Evolutionary conservation across 2,113 vertebrate genomes (phyloP).

Genomic region (Psophia crepitans): DNA sequence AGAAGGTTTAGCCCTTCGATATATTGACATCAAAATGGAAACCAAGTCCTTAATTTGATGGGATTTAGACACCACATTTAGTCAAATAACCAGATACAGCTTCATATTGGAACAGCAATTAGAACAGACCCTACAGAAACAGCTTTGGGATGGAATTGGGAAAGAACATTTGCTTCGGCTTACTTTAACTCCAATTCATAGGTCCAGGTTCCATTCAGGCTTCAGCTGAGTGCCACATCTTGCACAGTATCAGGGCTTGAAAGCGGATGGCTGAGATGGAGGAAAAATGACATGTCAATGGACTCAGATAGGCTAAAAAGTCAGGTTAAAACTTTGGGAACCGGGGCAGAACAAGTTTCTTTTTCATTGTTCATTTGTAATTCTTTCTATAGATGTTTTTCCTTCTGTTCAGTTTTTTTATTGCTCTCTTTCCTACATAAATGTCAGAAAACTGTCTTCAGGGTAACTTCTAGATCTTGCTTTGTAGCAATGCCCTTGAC

Average conservation of each 20-base stretch:
- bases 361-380: not conserved
- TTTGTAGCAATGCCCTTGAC: not conserved
- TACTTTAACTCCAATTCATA: not conserved
- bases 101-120: not conserved
- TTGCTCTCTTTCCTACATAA: not conserved
- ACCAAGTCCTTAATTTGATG: not conserved
- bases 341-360: not conserved
- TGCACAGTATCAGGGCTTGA: not conserved
- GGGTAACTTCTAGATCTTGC: not conserved
- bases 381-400: not conserved
- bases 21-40: not conserved
- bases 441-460: not conserved
- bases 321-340: not conserved
- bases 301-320: not conserved
- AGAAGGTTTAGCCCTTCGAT: not conserved
- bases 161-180: not conserved
- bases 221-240: not conserved
- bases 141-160: not conserved
- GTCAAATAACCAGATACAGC: not conserved
- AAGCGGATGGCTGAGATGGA: not conserved
- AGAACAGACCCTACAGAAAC: not conserved
- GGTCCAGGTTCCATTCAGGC: not conserved
- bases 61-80: not conserved
- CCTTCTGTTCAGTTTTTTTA: not conserved
- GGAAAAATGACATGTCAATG: not conserved